phyloP scores from a whole-genome alignment of 2,113 vertebrate species.

The Corythaixoides concolor region DNA sequence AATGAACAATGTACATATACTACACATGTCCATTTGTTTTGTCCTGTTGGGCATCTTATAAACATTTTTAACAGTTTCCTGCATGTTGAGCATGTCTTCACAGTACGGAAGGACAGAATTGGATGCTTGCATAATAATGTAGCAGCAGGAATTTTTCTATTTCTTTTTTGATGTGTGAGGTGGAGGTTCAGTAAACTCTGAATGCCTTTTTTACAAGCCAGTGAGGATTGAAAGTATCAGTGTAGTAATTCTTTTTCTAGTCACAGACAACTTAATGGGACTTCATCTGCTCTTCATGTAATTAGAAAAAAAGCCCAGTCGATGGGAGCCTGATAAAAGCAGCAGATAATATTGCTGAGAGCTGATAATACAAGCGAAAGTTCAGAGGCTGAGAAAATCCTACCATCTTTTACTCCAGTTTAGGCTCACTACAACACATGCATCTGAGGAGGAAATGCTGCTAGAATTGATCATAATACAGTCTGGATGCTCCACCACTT shows the following conservation, averaged over 20 bases:
- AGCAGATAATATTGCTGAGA: conserved; percentile 8
- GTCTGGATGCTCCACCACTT: background rate
- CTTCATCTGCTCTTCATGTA: conserved; percentile 18
- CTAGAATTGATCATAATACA: background rate
- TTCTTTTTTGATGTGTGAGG: conserved; percentile 19
- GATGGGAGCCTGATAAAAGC: conserved; percentile 11
- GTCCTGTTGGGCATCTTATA: conserved; percentile 65
- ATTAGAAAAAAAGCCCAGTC: conserved; percentile 28
- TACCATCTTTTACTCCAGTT: background rate
- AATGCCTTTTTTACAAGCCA: conserved; percentile 5
- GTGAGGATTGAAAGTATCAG: background rate
- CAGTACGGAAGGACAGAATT: conserved; percentile 50
- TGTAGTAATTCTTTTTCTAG: conserved; percentile 23
- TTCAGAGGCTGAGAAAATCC: background rate
- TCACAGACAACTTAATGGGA: conserved; percentile 36
- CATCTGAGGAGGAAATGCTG: background rate
- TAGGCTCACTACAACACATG: background rate
- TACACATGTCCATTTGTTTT: conserved; percentile 60
- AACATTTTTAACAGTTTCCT: conserved; percentile 63
- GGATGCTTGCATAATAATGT: conserved; percentile 53
- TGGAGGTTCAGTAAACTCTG: background rate
- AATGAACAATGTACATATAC: conserved; percentile 61
- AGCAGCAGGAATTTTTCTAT: conserved; percentile 54
- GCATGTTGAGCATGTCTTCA: conserved; percentile 16
- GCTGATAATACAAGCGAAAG: background rate